phyloP scores from a whole-genome alignment of 2,888 invertebrate genomes.

The Falcaria lacertinaria region DNA sequence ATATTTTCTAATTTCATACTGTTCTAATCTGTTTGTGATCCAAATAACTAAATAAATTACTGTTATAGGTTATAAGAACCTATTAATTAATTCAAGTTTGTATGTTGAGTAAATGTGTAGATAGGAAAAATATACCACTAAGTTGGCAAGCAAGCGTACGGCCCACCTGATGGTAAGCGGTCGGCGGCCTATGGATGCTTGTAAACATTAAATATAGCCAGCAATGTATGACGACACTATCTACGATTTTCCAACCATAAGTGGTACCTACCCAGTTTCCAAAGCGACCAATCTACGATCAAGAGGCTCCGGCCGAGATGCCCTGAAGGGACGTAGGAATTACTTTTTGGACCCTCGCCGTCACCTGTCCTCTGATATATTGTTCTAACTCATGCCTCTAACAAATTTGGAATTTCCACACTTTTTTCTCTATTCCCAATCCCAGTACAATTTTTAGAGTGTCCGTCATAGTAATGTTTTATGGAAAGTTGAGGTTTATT shows the following conservation, averaged over 20 bases:
- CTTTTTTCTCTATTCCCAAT: background rate
- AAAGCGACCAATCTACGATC: slow-evolving; percentile 18
- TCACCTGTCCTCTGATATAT: slow-evolving; percentile 22
- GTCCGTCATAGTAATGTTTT: background rate
- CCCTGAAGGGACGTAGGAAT: slow-evolving; percentile 27
- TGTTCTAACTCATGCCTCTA: background rate
- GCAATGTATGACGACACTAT: too few relatives aligned
- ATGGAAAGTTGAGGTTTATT: background rate
- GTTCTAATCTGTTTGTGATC: too few relatives aligned
- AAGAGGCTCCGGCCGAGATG: slow-evolving; percentile 27
- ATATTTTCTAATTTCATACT: too few relatives aligned
- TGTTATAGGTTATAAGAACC: too few relatives aligned
- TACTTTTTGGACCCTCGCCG: slow-evolving; percentile 30
- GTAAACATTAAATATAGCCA: too few relatives aligned
- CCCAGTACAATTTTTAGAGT: background rate
- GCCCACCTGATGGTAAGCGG: too few relatives aligned
- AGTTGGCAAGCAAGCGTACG: too few relatives aligned
- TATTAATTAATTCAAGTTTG: too few relatives aligned
- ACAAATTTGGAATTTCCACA: background rate
- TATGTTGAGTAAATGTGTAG: too few relatives aligned
- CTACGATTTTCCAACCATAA: background rate
- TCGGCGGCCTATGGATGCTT: too few relatives aligned
- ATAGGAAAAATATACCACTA: too few relatives aligned
- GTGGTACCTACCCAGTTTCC: background rate
- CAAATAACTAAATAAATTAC: too few relatives aligned